These are phyloP conservation scores for Lepidochrysops patricia DNA, from an alignment of 2,888 invertebrate species.

Conservation along the genomic window DNA sequence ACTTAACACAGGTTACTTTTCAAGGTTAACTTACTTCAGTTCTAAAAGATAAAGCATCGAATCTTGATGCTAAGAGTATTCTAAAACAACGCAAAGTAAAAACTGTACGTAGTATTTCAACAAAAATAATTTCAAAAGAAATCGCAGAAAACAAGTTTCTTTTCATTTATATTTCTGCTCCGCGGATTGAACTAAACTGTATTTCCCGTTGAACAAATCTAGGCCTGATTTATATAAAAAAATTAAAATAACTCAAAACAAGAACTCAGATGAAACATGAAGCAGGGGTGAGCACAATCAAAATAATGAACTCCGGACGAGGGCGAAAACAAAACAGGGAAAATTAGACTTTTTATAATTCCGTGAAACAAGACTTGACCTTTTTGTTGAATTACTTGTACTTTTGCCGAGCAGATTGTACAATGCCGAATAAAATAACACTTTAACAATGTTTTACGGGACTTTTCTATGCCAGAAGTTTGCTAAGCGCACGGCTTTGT, in stretches of 20 bases:
- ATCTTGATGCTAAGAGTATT: too few species aligned
- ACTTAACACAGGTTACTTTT: too few species aligned
- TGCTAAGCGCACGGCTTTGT: not conserved
- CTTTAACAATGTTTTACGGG: slow-evolving; percentile 1
- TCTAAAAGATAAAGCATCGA: too few species aligned
- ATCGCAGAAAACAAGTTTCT: not conserved
- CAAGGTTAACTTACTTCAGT: too few species aligned
- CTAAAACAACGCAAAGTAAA: too few species aligned
- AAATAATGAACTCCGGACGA: not conserved
- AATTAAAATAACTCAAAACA: slow-evolving; percentile 1
- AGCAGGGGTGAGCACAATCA: slow-evolving; percentile 8
- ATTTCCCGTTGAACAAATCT: not conserved
- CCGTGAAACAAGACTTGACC: slow-evolving; percentile 11
- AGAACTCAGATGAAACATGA: slow-evolving; percentile 7
- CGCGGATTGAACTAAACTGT: not conserved
- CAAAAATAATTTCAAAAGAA: not conserved
- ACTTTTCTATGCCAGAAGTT: not conserved
- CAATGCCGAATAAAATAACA: not conserved
- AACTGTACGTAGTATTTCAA: too few species aligned
- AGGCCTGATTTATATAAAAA: not conserved
- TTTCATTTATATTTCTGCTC: not conserved
- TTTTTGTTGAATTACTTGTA: slow-evolving; percentile 3
- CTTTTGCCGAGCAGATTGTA: not conserved
- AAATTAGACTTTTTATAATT: slow-evolving; percentile 14
- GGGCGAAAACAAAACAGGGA: slow-evolving; percentile 6